Percentiles rank a stretch among this genome's conserved stretches.
Conservation (phyloP, 2,888 invertebrate genomes). For the Conops quadrifasciatus region DNA sequence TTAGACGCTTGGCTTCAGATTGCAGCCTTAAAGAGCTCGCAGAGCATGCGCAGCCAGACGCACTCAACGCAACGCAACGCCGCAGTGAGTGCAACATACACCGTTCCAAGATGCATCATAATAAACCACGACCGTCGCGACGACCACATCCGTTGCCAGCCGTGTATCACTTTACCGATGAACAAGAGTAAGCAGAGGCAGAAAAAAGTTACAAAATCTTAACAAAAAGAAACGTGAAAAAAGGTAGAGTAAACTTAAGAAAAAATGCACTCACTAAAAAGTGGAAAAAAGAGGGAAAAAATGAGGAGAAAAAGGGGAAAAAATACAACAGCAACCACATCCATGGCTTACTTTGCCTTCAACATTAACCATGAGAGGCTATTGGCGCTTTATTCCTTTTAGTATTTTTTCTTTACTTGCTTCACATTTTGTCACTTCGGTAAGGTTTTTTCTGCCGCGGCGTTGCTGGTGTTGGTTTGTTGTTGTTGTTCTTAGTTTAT, state of each 20-base stretch:
- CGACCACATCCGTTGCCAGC: constrained; percentile 15
- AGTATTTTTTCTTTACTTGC: neutral
- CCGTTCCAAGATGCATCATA: no score
- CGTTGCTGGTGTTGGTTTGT: neutral
- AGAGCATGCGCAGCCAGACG: constrained; percentile 11
- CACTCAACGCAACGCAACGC: neutral
- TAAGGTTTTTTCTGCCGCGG: neutral
- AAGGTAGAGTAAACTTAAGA: neutral
- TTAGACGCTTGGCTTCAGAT: neutral
- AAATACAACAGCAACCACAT: neutral
- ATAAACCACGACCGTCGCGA: no score
- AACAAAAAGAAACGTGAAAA: neutral
- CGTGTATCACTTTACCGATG: constrained; percentile 7
- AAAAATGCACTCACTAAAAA: neutral
- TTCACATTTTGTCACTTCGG: neutral
- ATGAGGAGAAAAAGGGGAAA: neutral
- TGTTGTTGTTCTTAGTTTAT: constrained; percentile 39
- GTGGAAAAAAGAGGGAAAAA: neutral
- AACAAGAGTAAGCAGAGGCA: constrained; percentile 1
- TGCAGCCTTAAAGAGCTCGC: neutral
- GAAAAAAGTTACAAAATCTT: neutral
- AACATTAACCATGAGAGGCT: neutral
- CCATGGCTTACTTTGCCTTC: no score
- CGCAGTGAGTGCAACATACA: neutral
- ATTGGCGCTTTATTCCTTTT: neutral